Base-by-base conservation (phyloP, 1,140 invertebrate species). In the Drosophila jambulina region DNA sequence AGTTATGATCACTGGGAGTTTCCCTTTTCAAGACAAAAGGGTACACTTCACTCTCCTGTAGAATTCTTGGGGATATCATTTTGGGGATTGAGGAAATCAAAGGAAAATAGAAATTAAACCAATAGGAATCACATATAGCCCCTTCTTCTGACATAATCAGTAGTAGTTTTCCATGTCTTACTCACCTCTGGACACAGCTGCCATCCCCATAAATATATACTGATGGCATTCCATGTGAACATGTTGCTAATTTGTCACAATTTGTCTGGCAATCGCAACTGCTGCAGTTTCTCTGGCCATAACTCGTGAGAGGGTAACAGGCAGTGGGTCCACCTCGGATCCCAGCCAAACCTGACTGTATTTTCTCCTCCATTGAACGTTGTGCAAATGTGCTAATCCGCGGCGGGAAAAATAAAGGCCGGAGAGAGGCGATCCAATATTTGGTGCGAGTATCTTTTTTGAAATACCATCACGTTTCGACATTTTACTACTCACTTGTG, bases 401-500 rank as follows among this genome's bases (percentile, higher is more conserved):
- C 63, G 60, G 21, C 10, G 29, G 34, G 40, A 45, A 19, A 36
- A n/a, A 27, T 19, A 23, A 36, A 46, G 43, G 42, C 19, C 51
- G 21, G 32, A 12, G 36, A 32, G 49, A 45, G 43, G 34, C 51
- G 48, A 70, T 71, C 46, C 76, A 82, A 78, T 88, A 82, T 88
- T 84, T 81, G 80, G 80, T 88, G 68, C 15, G 53, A 56, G 53
- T 56, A 25, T 38, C 13, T 54, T 88, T 88, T 85, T 77, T 87
- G 78, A 88, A 88, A 88, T 88, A 88, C 74, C 85, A 79, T 88
- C 85, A 88, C 85, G 85, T 88, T 88, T 88, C 87, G 64, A 85
- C 85, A 88, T 88, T 88, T 88, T 90, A 88, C 85, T 90, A 88
- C 84, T 88, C 84, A 88, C 85, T 88, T 88, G 69, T 90, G 84